Conservation (phyloP, 2,797 vertebrate species). For the Eupleurogrammus muticus region DNA sequence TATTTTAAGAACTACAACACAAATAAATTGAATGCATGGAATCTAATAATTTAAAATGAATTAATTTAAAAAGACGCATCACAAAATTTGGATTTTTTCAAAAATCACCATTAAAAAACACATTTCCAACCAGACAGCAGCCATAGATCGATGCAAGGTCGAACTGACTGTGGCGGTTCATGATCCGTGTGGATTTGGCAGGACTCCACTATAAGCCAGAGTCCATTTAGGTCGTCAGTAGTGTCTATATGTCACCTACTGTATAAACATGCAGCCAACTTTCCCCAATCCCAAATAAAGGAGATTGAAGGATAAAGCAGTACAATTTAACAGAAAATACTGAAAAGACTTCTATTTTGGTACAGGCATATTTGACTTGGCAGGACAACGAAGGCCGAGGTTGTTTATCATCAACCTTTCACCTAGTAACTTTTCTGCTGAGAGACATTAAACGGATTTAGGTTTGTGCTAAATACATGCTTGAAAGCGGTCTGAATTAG, state of each 20-base stretch:
- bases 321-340: conserved; percentile 42
- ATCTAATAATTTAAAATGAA: neutral
- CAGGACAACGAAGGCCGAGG: conserved; percentile 28
- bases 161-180: conserved; percentile 13
- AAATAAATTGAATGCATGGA: neutral
- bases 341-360: conserved; percentile 42
- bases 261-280: conserved; percentile 48
- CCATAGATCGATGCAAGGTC: conserved; percentile 18
- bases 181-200: conserved; percentile 47
- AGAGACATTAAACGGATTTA: neutral
- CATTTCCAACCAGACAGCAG: conserved; percentile 15
- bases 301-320: conserved; percentile 16
- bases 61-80: too few relatives aligned
- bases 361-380: conserved; percentile 47
- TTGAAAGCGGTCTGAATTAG: neutral
- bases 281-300: conserved; percentile 34
- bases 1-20: neutral
- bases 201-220: conserved; percentile 30
- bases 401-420: conserved; percentile 41
- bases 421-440: conserved; percentile 29
- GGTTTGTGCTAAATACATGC: too few relatives aligned
- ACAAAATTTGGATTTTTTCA: neutral
- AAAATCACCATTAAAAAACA: conserved; percentile 19
- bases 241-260: conserved; percentile 41
- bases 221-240: conserved; percentile 56